Evolutionary conservation across 2,113 vertebrate species (phyloP).

Genomic region (Serilophus lunatus): DNA sequence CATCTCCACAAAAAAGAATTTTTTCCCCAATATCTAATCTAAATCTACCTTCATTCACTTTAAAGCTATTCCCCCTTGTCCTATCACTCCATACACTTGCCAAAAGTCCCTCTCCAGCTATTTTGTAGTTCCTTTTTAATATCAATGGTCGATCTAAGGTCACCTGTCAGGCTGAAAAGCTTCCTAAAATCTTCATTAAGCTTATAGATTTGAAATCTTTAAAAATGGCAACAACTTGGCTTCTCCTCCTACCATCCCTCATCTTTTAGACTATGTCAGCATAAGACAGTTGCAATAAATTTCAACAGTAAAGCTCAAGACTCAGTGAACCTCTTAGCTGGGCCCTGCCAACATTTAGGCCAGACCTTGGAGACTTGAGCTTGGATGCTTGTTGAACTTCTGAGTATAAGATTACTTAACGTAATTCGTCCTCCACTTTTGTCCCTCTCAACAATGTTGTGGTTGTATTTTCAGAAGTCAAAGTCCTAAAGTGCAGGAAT

Average conservation of each 20-base stretch:
- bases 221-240: background rate
- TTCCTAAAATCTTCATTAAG: background rate
- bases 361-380: background rate
- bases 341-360: background rate
- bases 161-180: background rate
- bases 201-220: background rate
- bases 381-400: background rate
- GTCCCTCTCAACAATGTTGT: background rate
- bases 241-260: background rate
- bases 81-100: background rate
- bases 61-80: background rate
- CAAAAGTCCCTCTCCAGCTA: background rate
- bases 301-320: background rate
- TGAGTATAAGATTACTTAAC: background rate
- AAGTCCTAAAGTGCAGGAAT: background rate
- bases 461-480: background rate
- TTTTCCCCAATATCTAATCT: background rate
- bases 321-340: background rate
- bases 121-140: background rate
- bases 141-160: background rate
- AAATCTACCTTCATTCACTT: background rate
- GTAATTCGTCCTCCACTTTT: background rate
- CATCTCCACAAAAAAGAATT: background rate
- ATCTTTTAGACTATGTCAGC: background rate
- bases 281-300: background rate